These are phyloP conservation scores for Triplophysa siluroides DNA, from an alignment of 2,113 vertebrate species.

Conservation along the genomic window DNA sequence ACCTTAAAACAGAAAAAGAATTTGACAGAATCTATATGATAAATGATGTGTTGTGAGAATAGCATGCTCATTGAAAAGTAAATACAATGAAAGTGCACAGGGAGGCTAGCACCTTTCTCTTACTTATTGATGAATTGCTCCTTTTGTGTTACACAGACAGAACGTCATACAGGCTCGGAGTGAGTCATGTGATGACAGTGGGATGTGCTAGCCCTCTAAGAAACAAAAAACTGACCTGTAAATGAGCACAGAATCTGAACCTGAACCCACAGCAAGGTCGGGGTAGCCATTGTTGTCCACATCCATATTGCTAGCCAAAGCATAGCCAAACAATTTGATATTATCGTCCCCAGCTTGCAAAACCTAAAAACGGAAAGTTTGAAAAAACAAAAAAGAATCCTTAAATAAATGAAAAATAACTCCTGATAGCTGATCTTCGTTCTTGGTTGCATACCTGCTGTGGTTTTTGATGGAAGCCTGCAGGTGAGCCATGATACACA, in stretches of 20 bases:
- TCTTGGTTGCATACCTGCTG: conserved; percentile 77
- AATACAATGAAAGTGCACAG: too few species aligned
- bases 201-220: not conserved
- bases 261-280: conserved; percentile 83
- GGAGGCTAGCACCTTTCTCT: too few species aligned
- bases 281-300: conserved; percentile 83
- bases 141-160: too few species aligned
- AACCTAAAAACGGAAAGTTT: conserved; percentile 66
- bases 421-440: not conserved
- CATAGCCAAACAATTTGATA: conserved; percentile 79
- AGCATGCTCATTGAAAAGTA: not conserved
- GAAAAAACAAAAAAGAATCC: not conserved
- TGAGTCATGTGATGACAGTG: not conserved
- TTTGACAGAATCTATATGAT: not conserved
- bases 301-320: conserved; percentile 85
- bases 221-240: conserved; percentile 74
- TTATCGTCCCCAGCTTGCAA: conserved; percentile 68
- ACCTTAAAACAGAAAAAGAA: conserved; percentile 64
- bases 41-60: not conserved
- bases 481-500: conserved; percentile 81
- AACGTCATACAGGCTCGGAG: too few species aligned
- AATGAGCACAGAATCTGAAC: conserved; percentile 79
- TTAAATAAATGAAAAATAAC: not conserved
- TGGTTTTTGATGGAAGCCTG: conserved; percentile 78
- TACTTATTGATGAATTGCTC: too few species aligned